phyloP scores from a whole-genome alignment of 2,888 invertebrate species.

The Aleiodes alternator region DNA sequence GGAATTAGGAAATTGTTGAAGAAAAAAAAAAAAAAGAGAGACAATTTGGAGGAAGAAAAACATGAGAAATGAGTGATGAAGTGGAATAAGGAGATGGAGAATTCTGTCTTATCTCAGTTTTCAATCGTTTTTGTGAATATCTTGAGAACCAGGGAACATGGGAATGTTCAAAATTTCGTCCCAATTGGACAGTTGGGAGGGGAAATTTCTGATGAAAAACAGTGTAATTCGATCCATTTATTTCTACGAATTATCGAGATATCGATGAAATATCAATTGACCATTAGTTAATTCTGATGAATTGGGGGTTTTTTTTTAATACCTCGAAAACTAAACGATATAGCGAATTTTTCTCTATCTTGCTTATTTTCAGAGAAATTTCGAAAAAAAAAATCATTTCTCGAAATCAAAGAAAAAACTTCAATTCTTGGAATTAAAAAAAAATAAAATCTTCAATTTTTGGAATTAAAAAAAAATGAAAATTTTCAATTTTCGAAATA shows the following conservation, averaged over 20 bases:
- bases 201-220: conserved; percentile 12
- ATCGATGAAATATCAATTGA: too few species aligned
- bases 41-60: conserved; percentile 18
- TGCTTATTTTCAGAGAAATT: too few species aligned
- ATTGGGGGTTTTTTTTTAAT: too few species aligned
- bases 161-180: conserved; percentile 32
- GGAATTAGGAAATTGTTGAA: conserved; percentile 66
- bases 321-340: too few species aligned
- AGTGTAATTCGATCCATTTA: not conserved
- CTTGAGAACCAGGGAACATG: conserved; percentile 19
- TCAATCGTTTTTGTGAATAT: conserved; percentile 18
- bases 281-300: too few species aligned
- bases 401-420: too few species aligned
- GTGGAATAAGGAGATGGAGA: conserved; percentile 33
- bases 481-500: not conserved
- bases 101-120: conserved; percentile 14
- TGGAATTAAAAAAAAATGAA: too few species aligned
- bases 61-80: conserved; percentile 23
- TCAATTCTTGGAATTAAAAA: too few species aligned
- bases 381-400: too few species aligned
- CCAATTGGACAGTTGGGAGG: conserved; percentile 3
- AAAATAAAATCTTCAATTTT: too few species aligned
- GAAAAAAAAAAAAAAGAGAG: conserved; percentile 53
- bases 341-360: too few species aligned
- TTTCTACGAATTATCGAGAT: too few species aligned